A percentile compares a stretch with the other conserved stretches of the same genome.
phyloP scores from a whole-genome alignment of 2,113 vertebrate genomes.

The Megaptera novaeangliae region DNA sequence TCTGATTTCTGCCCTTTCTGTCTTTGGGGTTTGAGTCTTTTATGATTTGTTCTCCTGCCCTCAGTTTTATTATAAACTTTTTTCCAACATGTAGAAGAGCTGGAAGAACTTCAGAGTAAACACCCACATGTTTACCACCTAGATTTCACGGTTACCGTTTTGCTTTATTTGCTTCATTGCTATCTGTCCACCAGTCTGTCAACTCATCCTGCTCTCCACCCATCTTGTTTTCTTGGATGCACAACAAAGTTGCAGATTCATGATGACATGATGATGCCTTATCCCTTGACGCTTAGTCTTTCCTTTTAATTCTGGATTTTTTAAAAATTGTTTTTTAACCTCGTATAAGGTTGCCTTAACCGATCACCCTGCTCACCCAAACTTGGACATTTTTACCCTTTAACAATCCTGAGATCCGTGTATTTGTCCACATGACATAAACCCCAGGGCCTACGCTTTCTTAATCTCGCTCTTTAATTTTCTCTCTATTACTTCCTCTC shows the following conservation, averaged over 20 bases:
- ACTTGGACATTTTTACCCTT: not conserved
- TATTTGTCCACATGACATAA: not conserved
- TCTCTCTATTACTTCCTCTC: conserved; percentile 48
- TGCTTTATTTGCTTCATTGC: not conserved
- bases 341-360: not conserved
- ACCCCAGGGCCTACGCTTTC: not conserved
- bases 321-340: not conserved
- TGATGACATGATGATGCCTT: not conserved
- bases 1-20: not conserved
- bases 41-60: not conserved
- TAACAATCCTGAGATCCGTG: not conserved
- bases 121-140: not conserved
- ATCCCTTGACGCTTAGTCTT: not conserved
- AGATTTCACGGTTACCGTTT: not conserved
- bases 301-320: not conserved
- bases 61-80: not conserved
- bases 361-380: not conserved
- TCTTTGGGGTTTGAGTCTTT: not conserved
- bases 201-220: not conserved
- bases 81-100: not conserved
- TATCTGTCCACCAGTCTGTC: not conserved
- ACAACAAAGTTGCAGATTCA: not conserved
- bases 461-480: not conserved
- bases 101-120: not conserved
- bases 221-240: not conserved